Evolutionary conservation across 2,113 vertebrate genomes (phyloP), one percentile per base, ranked within the genome.

Genomic region (Macaca mulatta): DNA sequence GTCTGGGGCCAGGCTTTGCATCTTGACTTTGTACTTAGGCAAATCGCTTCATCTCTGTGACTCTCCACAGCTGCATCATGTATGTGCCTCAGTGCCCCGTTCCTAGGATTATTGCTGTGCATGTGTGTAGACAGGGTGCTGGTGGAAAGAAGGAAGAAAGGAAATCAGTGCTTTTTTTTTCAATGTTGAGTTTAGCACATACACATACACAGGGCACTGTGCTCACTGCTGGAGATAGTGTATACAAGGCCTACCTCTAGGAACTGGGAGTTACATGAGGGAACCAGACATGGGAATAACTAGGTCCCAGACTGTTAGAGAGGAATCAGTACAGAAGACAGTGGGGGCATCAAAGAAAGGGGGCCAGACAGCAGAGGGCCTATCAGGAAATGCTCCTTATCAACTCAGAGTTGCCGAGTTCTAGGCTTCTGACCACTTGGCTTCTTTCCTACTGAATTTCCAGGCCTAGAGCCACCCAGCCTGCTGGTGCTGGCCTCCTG

Each of bases 31-130:
- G 84, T 8, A 45, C 43, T 30, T 7, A 55, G 72, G 32, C 45
- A 43, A 43, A n/a, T 4, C 1, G 9, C 4, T 52, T 92, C 61
- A 16, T 75, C 70, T 88, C 96, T 74, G 20, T 2, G 35, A 20
- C 18, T 50, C 35, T 81, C 59, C 25, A 23, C 14, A 8, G 22
- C 61, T 72, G 22, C n/a, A 2, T 16, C 25, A 2, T 0, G 22
- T 5, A 7, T 32, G 25, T 3, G 27, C 85, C n/a, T 89, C 61
- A 9, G 1, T 17, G 22, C 0, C 2, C 35, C 43, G 2, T 23
- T 75, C 69, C 79, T 10, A 27, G 23, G 1, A 8, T 0, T 14
- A 25, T 20, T 64, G 8, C 0, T 52, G 9, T 32, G 17, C 2
- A 5, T 13, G 8, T 22, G 16, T 14, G 3, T 5, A 48, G 4